A percentile compares a stretch with the other conserved stretches of the same genome.
These are phyloP conservation scores for Drosophila birchii DNA, from an alignment of 2,888 invertebrate species.

Conservation along the genomic window DNA sequence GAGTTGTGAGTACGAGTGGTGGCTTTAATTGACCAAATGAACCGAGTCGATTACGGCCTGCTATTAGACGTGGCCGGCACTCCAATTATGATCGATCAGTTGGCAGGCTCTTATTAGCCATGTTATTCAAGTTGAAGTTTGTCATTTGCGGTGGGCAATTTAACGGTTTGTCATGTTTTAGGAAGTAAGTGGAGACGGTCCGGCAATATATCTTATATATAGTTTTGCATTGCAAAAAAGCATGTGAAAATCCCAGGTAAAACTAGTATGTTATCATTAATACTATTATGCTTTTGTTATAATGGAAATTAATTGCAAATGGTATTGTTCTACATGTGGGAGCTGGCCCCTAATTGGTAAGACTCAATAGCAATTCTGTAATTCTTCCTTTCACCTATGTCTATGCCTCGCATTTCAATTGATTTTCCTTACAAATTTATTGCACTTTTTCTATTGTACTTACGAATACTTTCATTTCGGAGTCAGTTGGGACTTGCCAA, in stretches of 20 bases:
- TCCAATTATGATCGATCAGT: conserved; percentile 50
- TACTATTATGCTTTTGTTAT: conserved; percentile 2
- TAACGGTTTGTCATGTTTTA: conserved; percentile 25
- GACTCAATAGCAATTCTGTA: conserved; percentile 17
- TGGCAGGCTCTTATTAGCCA: conserved; percentile 28
- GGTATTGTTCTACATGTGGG: conserved; percentile 38
- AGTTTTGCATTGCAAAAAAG: conserved; percentile 18
- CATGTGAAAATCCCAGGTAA: conserved; percentile 1
- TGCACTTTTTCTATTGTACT: conserved; percentile 80
- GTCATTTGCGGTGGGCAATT: conserved; percentile 56
- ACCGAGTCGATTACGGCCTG: conserved; percentile 55
- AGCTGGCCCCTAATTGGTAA: conserved; percentile 8
- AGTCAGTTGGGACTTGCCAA: conserved; percentile 64
- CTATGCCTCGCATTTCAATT: conserved; percentile 11
- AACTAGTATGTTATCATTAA: not conserved
- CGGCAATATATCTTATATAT: conserved; percentile 1
- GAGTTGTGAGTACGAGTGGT: conserved; percentile 14
- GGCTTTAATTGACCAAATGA: conserved; percentile 57
- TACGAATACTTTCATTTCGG: conserved; percentile 86
- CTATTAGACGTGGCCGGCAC: conserved; percentile 46
- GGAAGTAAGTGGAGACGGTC: conserved; percentile 49
- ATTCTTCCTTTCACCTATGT: conserved; percentile 26
- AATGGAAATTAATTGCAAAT: conserved; percentile 5
- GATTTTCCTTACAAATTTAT: not conserved
- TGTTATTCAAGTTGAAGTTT: conserved; percentile 71